Evolutionary conservation across 2,797 vertebrate genomes (phyloP).

Genomic region (Smutsia gigantea): DNA sequence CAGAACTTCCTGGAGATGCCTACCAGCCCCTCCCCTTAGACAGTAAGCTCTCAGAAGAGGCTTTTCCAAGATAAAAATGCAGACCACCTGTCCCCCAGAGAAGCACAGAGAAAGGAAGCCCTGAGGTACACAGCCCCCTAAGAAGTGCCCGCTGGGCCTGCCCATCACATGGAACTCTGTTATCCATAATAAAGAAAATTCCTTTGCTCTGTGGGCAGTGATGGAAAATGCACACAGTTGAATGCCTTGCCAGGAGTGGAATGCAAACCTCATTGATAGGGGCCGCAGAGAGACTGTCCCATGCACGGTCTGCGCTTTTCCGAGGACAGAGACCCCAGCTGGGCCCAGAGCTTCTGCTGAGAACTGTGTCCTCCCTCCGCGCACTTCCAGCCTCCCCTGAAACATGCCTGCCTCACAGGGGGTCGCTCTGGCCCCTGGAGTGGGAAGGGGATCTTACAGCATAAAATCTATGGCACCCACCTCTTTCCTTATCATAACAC

Average conservation of each 20-base stretch:
- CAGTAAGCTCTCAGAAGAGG: slow-evolving; percentile 36
- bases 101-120: slow-evolving; percentile 51
- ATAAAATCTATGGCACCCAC: background rate
- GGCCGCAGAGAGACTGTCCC: slow-evolving; percentile 75
- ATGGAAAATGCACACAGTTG: slow-evolving; percentile 15
- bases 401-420: too few species aligned
- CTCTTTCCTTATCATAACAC: background rate
- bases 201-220: background rate
- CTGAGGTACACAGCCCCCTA: slow-evolving; percentile 82
- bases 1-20: background rate
- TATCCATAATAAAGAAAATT: slow-evolving; percentile 7
- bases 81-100: slow-evolving; percentile 30
- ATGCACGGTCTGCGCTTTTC: slow-evolving; percentile 74
- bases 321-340: background rate
- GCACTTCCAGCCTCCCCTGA: background rate
- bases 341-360: background rate
- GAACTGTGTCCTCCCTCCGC: background rate
- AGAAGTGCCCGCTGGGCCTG: slow-evolving; percentile 75
- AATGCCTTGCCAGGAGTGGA: slow-evolving; percentile 61
- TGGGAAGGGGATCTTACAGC: background rate
- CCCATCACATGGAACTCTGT: slow-evolving; percentile 64
- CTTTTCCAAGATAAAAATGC: slow-evolving; percentile 35
- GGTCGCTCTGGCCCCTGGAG: background rate
- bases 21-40: background rate
- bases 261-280: slow-evolving; percentile 69